Percentiles rank a stretch among this genome's conserved stretches.
Evolutionary conservation across 1,140 invertebrate genomes (phyloP).

Genomic region (Grapholita molesta): DNA sequence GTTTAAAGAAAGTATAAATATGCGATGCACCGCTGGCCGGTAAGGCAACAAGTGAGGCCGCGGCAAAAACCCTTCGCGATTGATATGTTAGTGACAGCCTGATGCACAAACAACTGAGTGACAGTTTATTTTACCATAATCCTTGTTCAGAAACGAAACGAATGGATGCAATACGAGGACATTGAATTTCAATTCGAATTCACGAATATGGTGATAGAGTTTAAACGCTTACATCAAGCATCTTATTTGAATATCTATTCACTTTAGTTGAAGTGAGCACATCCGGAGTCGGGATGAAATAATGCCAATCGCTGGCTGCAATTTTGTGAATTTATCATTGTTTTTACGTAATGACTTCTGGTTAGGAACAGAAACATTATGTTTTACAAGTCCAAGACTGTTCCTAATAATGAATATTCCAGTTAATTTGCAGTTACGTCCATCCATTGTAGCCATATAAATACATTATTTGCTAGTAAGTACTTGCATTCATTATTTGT

Average conservation of each 20-base stretch:
- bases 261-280: conserved; percentile 46
- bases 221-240: conserved; percentile 58
- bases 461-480: not conserved
- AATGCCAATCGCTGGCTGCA: conserved; percentile 4
- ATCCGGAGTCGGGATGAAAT: conserved; percentile 14
- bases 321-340: conserved; percentile 5
- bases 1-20: conserved; percentile 73
- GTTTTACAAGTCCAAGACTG: not conserved
- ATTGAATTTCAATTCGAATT: conserved; percentile 73
- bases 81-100: conserved; percentile 74
- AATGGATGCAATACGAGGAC: conserved; percentile 64
- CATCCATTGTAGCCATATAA: not conserved
- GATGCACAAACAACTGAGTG: conserved; percentile 74
- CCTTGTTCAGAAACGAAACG: conserved; percentile 70
- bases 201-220: conserved; percentile 63
- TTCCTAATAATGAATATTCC: not conserved
- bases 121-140: conserved; percentile 76
- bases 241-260: conserved; percentile 54
- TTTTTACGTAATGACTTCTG: not conserved
- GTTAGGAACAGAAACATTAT: not conserved
- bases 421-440: not conserved
- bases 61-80: conserved; percentile 69
- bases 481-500: not conserved
- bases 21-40: conserved; percentile 51
- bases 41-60: conserved; percentile 53